Conservation (phyloP, 2,888 invertebrate species). For the Drosophila koepferae region DNA sequence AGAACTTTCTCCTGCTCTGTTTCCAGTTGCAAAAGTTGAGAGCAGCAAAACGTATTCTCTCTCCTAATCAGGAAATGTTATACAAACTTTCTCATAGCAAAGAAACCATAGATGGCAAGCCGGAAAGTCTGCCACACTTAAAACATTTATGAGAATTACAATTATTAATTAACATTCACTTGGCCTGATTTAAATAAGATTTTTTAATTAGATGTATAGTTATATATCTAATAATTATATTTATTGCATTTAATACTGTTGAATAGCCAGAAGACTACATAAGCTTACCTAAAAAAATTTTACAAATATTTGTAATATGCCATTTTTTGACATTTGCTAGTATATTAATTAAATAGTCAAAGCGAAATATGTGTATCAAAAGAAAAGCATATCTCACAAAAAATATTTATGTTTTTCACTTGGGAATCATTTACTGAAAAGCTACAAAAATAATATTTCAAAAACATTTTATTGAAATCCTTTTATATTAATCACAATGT, state of each 20-base stretch:
- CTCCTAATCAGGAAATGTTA: conserved; percentile 53
- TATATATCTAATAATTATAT: no score
- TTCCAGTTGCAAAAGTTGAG: conserved; percentile 15
- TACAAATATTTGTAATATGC: background rate
- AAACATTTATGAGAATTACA: conserved; percentile 9
- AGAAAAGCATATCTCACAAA: background rate
- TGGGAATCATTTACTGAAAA: background rate
- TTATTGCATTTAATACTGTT: no score
- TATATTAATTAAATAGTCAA: conserved; percentile 5
- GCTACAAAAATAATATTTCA: background rate
- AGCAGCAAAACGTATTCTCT: conserved; percentile 48
- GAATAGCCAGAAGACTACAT: background rate
- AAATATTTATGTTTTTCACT: background rate
- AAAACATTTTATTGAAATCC: background rate
- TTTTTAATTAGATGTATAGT: background rate
- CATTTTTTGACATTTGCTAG: no score
- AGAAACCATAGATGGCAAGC: conserved; percentile 13
- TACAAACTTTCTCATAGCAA: conserved; percentile 25
- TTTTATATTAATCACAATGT: conserved; percentile 2
- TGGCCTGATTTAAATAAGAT: background rate
- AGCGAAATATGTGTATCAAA: background rate
- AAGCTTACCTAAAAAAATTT: background rate
- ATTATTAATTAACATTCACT: background rate
- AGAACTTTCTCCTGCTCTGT: conserved; percentile 33
- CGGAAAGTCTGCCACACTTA: background rate